These are phyloP conservation scores for Eupithecia subumbrata DNA, from an alignment of 2,888 invertebrate genomes.

Conservation along the genomic window DNA sequence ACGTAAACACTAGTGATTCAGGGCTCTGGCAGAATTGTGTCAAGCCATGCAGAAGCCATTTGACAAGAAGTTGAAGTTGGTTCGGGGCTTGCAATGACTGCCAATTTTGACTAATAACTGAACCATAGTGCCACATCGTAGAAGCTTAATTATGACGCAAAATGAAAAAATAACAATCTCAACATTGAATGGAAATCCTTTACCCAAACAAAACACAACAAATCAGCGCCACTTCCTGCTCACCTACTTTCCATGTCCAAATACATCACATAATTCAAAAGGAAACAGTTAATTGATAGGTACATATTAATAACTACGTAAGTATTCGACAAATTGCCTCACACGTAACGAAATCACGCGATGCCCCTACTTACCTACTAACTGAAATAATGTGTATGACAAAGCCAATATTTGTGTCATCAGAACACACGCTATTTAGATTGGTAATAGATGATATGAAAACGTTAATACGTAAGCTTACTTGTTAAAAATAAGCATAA, in stretches of 20 bases:
- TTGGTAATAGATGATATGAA: not conserved
- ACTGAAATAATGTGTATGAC: slow-evolving; percentile 51
- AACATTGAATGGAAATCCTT: not conserved
- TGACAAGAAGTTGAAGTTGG: too few relatives aligned
- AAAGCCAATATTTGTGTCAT: slow-evolving; percentile 34
- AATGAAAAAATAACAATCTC: not conserved
- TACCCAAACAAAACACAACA: not conserved
- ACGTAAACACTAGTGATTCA: not conserved
- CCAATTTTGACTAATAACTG: not conserved
- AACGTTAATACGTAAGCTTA: too few relatives aligned
- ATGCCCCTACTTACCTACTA: slow-evolving; percentile 53
- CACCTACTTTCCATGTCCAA: slow-evolving; percentile 41
- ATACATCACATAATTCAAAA: slow-evolving; percentile 39
- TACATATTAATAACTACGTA: slow-evolving; percentile 30
- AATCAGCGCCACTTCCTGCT: slow-evolving; percentile 28
- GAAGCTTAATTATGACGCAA: not conserved
- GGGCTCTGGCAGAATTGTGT: too few relatives aligned
- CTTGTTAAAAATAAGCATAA: too few relatives aligned
- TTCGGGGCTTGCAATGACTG: not conserved
- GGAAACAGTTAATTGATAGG: slow-evolving; percentile 38
- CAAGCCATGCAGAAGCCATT: too few relatives aligned
- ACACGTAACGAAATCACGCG: slow-evolving; percentile 48
- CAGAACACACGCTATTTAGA: slow-evolving; percentile 10
- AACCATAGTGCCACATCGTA: not conserved
- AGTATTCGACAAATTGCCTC: slow-evolving; percentile 40